A percentile compares a stretch with the other conserved stretches of the same genome.
Conservation (phyloP, 2,797 vertebrate genomes). For the Acrossocheilus wenchowensis region DNA sequence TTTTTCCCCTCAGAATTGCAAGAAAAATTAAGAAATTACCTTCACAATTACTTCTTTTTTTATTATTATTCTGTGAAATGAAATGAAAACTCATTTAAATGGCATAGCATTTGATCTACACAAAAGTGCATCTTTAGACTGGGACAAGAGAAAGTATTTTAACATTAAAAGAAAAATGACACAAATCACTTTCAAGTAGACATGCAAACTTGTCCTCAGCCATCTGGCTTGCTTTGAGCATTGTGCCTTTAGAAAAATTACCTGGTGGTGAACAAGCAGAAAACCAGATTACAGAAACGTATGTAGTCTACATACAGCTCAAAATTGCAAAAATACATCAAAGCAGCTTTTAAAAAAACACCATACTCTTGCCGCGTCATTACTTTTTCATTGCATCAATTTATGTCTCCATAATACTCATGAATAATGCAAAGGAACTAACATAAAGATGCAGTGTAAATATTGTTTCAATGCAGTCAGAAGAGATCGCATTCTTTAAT, state of each 20-base stretch:
- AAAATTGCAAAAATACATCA: neutral
- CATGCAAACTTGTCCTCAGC: neutral
- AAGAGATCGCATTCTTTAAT: constrained; percentile 30
- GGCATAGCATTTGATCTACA: neutral
- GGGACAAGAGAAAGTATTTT: neutral
- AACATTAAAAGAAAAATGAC: neutral
- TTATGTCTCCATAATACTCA: constrained; percentile 32
- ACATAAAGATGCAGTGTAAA: constrained; percentile 43
- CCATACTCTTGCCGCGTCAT: neutral
- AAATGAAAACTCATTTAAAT: neutral
- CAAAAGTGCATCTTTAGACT: neutral
- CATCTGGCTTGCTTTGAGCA: neutral
- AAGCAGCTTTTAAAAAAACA: neutral
- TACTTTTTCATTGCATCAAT: constrained; percentile 44
- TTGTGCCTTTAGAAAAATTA: neutral
- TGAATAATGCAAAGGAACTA: constrained; percentile 36
- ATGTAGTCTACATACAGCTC: neutral
- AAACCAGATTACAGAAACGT: neutral
- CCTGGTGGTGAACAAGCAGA: neutral
- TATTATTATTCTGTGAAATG: neutral
- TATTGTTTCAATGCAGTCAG: constrained; percentile 16
- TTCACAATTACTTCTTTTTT: neutral
- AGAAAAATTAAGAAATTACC: neutral
- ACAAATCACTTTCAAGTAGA: neutral
- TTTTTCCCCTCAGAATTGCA: neutral